Base-by-base conservation (phyloP, 2,888 invertebrate genomes). In the Macrophya alboannulata region DNA sequence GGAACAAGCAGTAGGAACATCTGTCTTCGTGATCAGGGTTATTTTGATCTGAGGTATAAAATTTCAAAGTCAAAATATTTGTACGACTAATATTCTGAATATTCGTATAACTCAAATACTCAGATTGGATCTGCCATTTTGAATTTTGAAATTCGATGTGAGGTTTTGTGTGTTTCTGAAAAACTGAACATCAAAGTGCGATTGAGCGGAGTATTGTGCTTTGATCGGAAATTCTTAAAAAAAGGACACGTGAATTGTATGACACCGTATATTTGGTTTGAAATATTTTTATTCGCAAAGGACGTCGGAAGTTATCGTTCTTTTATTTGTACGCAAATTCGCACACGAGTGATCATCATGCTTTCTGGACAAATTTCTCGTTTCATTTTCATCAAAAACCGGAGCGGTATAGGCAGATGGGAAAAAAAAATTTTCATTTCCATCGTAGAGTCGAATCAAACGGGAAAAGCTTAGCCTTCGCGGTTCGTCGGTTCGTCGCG, bases 311-410 rank as follows among this genome's bases (percentile, higher is more conserved):
- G 71, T 71, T n/a, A 71, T 72, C 62, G 43, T 43, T 40, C 71
- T 72, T 72, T 72, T 5, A 48, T 74, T 45, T 74, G 74, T 74
- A 74, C 45, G 45, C 21, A 74, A 74, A 74, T 74, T 74, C 45
- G 43, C 45, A 21, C 74, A 31, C 45, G 45, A 74, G 25, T 74
- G 43, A 45, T 74, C 74, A 25, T 74, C 21, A 74, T 45, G 74
- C 74, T 45, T n/a, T 31, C n/a, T 43, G 45, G 43, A 25, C 21
- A 74, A 74, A 74, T 74, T 74, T 74, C 74, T 74, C 74, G 45
- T 74, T 74, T 74, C 74, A 48, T 74, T 74, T 74, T 48, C 21
- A 74, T 74, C 74, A 74, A 74, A 31, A 74, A 45, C 37, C 31
- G 68, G 0, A 68, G 15, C 68, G 4, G 21, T 68, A 37, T 5